Conservation (phyloP, 2,797 vertebrate genomes). For the Onychomys leucogaster region DNA sequence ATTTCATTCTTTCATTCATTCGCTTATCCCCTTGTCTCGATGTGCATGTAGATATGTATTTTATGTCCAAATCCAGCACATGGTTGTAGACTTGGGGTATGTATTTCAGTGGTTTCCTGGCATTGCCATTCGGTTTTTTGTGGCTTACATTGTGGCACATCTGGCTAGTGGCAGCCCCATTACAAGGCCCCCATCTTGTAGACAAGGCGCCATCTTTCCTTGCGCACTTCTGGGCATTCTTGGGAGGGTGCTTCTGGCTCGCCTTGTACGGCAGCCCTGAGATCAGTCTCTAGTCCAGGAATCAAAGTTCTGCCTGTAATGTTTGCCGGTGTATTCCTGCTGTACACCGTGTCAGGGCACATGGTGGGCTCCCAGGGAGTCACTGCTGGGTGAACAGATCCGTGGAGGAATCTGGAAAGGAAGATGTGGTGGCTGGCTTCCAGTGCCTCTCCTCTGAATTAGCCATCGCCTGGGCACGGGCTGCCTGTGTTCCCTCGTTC, state of each 20-base stretch:
- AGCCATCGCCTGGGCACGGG: background rate
- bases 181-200: background rate
- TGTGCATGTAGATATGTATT: background rate
- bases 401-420: background rate
- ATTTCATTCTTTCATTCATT: background rate
- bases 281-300: background rate
- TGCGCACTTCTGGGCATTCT: background rate
- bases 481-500: background rate
- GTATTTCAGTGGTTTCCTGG: background rate
- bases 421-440: background rate
- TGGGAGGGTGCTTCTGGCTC: background rate
- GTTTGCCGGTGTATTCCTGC: background rate
- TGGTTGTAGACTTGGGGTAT: background rate
- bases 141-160: background rate
- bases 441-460: background rate
- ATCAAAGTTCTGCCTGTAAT: background rate
- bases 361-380: background rate
- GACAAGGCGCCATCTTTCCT: background rate
- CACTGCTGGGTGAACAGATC: background rate
- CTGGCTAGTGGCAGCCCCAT: background rate
- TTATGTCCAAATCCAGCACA: background rate
- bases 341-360: no score
- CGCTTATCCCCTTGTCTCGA: background rate
- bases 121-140: background rate
- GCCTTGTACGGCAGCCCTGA: background rate